Base-by-base conservation (phyloP, 1,140 invertebrate species). In the Procambarus virginalis region DNA sequence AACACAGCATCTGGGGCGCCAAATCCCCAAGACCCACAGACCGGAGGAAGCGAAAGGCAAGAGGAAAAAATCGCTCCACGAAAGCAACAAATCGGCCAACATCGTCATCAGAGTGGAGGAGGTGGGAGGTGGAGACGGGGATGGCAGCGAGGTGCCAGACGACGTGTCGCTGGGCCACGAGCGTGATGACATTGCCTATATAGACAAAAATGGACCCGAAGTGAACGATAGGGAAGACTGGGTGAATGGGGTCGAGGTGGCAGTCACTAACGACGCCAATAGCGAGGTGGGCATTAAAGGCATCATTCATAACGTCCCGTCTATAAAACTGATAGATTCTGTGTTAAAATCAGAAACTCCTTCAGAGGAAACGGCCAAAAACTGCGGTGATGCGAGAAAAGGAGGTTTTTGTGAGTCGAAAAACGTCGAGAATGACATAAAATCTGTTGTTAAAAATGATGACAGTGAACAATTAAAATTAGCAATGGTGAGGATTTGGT, bases 81-180 rank as follows among this genome's bases (percentile, higher is more conserved):
- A 82, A 34, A 55, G 48, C 20, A 70, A 85, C 22, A 79, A 81
- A 17, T 14, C 49, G 4, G 86, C 77, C 0, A 78, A 75, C n/a
- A 82, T 88, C 79, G 75, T 88, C 77, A 88, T 88, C 46, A 88
- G 48, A 45, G 86, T 88, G 49, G 86, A 88, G 78, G 86, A 88
- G 1, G 86, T 88, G 22, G 46, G 76, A 12, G 51, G 46, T 14
- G 78, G 48, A 2, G 73, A 79, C 3, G 77, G 1, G 8, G 51
- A 4, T 8, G 12, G 51, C 34, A 34, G 34, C 34, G 34, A 34
- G 34, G 34, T 34, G 34, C 34, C 34, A 34, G 34, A 34, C 34
- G 73, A 51, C 9, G 82, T 14, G 22, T 6, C 46, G n/a, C 45
- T 45, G 49, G 12, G 68, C 34, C 9, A 49, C n/a, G 20, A 49